phyloP scores from a whole-genome alignment of 1,140 invertebrate species.

The Meteorus sp. region DNA sequence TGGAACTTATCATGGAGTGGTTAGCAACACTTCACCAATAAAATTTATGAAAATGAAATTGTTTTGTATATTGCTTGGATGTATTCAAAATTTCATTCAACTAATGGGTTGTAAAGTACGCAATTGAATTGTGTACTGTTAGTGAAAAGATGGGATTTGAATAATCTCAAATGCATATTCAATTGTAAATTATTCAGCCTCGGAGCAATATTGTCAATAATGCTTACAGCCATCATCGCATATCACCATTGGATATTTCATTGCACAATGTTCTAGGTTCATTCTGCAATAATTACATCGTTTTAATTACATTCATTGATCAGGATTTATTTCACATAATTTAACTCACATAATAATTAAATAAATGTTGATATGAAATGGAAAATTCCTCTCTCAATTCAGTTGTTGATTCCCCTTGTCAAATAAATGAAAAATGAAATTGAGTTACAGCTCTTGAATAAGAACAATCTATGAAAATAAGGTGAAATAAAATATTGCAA shows the following conservation, averaged over 20 bases:
- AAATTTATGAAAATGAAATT: too few relatives aligned
- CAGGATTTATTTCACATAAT: constrained; percentile 1
- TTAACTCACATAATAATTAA: too few relatives aligned
- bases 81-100: too few relatives aligned
- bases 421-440: not conserved
- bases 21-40: too few relatives aligned
- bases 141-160: too few relatives aligned
- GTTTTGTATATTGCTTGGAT: too few relatives aligned
- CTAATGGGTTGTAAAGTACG: too few relatives aligned
- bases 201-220: constrained; percentile 38
- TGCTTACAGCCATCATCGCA: constrained; percentile 46
- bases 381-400: not conserved
- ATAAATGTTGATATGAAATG: too few relatives aligned
- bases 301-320: constrained; percentile 46
- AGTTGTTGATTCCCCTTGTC: not conserved
- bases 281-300: constrained; percentile 42
- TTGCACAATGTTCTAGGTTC: constrained; percentile 45
- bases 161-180: too few relatives aligned
- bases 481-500: constrained; percentile 4
- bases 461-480: not conserved
- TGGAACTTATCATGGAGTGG: too few relatives aligned
- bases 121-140: too few relatives aligned
- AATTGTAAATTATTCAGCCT: too few relatives aligned
- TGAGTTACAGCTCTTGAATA: not conserved
- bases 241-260: constrained; percentile 42